A percentile compares a stretch with the other conserved stretches of the same genome.
Evolutionary conservation across 2,797 vertebrate genomes (phyloP).

Genomic region (Pseudomugil gertrudae): DNA sequence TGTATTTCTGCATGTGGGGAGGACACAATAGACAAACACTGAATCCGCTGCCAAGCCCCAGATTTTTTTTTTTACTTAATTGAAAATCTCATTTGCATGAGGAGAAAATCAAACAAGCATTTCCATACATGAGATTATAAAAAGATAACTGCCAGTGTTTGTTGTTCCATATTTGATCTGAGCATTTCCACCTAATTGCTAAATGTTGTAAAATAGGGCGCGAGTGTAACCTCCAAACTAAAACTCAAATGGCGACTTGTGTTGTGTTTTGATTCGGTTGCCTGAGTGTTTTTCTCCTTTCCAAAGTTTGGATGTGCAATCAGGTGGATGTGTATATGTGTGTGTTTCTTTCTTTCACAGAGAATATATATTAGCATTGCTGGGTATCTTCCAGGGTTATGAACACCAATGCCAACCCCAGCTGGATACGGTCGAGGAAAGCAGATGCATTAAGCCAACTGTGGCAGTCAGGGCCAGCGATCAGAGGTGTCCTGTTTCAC

Average conservation of each 20-base stretch:
- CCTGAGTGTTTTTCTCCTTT: constrained; percentile 37
- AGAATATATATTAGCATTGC: constrained; percentile 47
- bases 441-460: constrained; percentile 39
- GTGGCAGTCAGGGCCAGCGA: constrained; percentile 57
- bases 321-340: constrained; percentile 36
- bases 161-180: constrained; percentile 81
- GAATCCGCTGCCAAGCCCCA: constrained; percentile 79
- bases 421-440: constrained; percentile 51
- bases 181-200: constrained; percentile 80
- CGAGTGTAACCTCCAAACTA: constrained; percentile 72
- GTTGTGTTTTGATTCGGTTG: constrained; percentile 59
- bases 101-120: constrained; percentile 86
- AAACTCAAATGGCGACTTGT: constrained; percentile 65
- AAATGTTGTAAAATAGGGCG: constrained; percentile 79
- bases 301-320: constrained; percentile 49
- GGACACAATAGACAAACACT: constrained; percentile 76
- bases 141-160: constrained; percentile 85
- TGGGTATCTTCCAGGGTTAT: constrained; percentile 54
- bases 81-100: constrained; percentile 88
- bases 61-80: constrained; percentile 77
- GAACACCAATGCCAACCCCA: constrained; percentile 49
- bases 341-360: constrained; percentile 34
- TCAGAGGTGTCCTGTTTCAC: constrained; percentile 74
- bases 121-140: constrained; percentile 85
- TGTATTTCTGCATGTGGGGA: constrained; percentile 80